Evolutionary conservation across 53 echinoderm and acorn worm species (phyloP).

Genomic region (Stichopus horrens): DNA sequence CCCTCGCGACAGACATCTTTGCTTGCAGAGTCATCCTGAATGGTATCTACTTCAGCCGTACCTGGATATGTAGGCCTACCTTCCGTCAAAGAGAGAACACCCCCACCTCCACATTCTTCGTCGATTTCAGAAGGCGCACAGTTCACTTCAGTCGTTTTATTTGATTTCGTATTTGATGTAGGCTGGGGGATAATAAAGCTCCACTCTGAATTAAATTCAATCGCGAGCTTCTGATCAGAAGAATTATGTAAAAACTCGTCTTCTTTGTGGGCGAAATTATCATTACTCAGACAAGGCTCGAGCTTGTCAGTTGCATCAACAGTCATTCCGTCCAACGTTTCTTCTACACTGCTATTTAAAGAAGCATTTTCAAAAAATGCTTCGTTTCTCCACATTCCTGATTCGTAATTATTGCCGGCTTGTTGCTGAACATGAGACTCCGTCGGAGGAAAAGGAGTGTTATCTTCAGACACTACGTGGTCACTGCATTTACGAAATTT

Average conservation of each 20-base stretch:
- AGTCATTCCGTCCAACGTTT: neutral
- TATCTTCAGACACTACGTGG: neutral
- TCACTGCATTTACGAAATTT: slow-evolving; percentile 3
- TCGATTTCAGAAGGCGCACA: too few species aligned
- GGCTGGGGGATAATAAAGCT: neutral
- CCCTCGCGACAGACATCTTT: neutral
- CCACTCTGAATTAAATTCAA: neutral
- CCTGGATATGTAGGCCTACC: neutral
- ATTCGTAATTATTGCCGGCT: neutral
- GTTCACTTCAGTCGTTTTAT: neutral
- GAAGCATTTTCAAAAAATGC: slow-evolving; percentile 24
- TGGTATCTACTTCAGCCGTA: neutral
- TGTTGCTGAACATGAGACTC: neutral
- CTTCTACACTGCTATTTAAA: neutral
- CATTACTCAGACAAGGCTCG: neutral
- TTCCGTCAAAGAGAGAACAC: neutral
- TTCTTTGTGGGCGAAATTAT: neutral
- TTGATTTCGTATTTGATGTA: neutral
- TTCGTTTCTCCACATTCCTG: slow-evolving; percentile 27
- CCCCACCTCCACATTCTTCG: neutral
- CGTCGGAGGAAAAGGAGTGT: neutral
- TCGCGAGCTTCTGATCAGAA: neutral
- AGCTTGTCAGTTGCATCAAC: neutral
- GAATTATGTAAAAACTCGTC: neutral
- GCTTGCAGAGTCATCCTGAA: neutral